Conservation (phyloP, 2,113 vertebrate species). For the Vidua chalybeata region DNA sequence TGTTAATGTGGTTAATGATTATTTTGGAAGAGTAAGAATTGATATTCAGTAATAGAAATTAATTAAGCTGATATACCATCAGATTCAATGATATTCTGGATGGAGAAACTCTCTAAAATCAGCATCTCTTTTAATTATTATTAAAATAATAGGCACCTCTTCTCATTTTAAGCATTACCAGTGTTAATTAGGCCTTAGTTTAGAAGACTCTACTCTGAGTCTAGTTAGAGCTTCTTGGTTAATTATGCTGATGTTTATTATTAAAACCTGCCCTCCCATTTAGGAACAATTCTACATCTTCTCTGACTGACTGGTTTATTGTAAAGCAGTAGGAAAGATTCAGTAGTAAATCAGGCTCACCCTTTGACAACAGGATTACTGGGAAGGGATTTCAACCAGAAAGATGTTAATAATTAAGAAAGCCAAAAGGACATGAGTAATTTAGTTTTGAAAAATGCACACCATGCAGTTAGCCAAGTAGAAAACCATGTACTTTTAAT, state of each 20-base stretch:
- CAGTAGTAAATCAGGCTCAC: constrained; percentile 32
- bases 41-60: background rate
- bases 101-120: background rate
- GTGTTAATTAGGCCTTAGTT: background rate
- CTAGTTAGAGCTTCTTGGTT: background rate
- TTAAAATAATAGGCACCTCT: background rate
- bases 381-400: constrained; percentile 37
- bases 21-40: background rate
- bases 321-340: constrained; percentile 15
- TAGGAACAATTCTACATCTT: background rate
- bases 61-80: background rate
- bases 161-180: background rate
- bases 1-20: background rate
- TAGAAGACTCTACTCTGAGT: background rate
- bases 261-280: background rate
- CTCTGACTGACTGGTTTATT: constrained; percentile 1
- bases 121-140: background rate
- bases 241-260: background rate
- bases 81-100: background rate
- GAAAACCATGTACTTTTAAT: constrained; percentile 63
- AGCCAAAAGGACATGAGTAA: constrained; percentile 58
- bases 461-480: constrained; percentile 44
- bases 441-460: constrained; percentile 62
- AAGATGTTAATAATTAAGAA: constrained; percentile 74
- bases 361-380: constrained; percentile 31